phyloP scores from a whole-genome alignment of 2,888 invertebrate species.

The Blomia tropicalis region DNA sequence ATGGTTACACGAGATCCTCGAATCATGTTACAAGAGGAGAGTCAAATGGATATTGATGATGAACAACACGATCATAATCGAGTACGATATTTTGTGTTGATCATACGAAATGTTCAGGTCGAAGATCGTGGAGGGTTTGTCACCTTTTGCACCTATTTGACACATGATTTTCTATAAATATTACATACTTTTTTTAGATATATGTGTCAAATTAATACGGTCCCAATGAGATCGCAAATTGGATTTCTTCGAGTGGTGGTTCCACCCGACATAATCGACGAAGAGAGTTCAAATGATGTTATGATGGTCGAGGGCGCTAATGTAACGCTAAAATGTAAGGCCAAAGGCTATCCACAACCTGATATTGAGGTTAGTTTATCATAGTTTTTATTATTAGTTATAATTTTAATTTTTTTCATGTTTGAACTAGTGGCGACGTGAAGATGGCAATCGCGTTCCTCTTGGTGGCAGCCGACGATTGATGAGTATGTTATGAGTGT shows the following conservation, averaged over 20 bases:
- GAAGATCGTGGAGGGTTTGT: slow-evolving; percentile 54
- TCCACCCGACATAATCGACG: slow-evolving; percentile 72
- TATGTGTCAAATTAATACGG: slow-evolving; percentile 51
- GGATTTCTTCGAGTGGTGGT: slow-evolving; percentile 74
- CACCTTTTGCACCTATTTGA: not conserved
- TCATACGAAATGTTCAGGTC: slow-evolving; percentile 75
- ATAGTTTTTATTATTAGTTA: not conserved
- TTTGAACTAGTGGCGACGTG: slow-evolving; percentile 74
- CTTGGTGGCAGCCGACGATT: slow-evolving; percentile 44
- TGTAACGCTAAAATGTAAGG: slow-evolving; percentile 70
- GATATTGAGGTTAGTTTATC: slow-evolving; percentile 46
- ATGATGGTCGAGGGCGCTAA: slow-evolving; percentile 75
- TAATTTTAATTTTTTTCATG: slow-evolving; percentile 6
- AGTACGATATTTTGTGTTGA: slow-evolving; percentile 40
- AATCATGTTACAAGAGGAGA: slow-evolving; percentile 46
- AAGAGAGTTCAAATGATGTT: slow-evolving; percentile 77
- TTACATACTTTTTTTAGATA: slow-evolving; percentile 15
- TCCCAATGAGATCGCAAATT: slow-evolving; percentile 76
- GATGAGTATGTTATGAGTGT: not conserved
- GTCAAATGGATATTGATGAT: slow-evolving; percentile 14
- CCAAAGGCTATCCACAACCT: slow-evolving; percentile 53
- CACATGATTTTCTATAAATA: not conserved
- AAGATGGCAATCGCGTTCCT: slow-evolving; percentile 69
- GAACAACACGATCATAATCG: slow-evolving; percentile 24
- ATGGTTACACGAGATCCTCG: slow-evolving; percentile 75